A percentile compares a stretch with the other conserved stretches of the same genome.
Evolutionary conservation across 2,797 vertebrate species (phyloP).

Genomic region (Hypotaenidia philippensis): DNA sequence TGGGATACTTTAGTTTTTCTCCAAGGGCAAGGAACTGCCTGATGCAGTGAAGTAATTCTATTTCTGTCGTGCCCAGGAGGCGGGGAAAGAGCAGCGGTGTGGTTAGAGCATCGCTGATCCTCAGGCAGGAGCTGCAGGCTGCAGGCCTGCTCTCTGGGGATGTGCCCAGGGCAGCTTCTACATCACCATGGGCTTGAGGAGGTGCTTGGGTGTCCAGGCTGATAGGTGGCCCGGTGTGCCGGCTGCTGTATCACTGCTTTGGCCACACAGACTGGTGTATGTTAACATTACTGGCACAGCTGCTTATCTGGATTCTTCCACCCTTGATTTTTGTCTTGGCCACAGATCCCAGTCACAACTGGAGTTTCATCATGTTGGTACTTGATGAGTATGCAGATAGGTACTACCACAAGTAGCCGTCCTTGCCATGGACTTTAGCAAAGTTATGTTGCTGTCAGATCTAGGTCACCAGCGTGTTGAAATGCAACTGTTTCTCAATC

Average conservation of each 20-base stretch:
- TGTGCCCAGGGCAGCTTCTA: not conserved
- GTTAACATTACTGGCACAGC: not conserved
- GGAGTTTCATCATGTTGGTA: not conserved
- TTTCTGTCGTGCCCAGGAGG: not conserved
- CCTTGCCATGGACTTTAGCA: not conserved
- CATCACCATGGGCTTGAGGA: not conserved
- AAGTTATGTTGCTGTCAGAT: not conserved
- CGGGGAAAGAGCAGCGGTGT: not conserved
- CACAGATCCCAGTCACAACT: rapidly evolving
- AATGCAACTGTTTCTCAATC: not conserved
- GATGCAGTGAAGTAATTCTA: not conserved
- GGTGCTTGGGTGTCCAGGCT: not conserved
- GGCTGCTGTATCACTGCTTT: not conserved
- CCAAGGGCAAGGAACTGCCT: not conserved
- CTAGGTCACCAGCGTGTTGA: not conserved
- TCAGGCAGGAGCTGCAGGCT: not conserved
- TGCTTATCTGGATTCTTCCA: not conserved
- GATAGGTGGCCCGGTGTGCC: not conserved
- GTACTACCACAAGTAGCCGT: not conserved
- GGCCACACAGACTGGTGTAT: not conserved
- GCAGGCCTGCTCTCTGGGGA: not conserved
- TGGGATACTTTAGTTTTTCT: not conserved
- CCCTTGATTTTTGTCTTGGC: not conserved
- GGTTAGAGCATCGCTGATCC: not conserved
- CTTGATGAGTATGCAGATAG: not conserved